Conservation (phyloP, 2,113 vertebrate species). For the Campylomormyrus numenius region DNA sequence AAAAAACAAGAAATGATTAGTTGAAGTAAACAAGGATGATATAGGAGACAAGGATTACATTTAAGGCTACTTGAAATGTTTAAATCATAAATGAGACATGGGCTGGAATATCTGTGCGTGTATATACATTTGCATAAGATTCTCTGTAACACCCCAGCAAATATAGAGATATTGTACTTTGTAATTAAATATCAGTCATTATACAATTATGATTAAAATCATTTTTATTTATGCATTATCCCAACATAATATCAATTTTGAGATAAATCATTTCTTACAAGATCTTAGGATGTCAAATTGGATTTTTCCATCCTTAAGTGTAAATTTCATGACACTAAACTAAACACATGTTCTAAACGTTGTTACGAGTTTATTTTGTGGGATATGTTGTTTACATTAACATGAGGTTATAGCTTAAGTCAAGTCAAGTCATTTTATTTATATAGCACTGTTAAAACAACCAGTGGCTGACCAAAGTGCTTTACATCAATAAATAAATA, state of each 20-base stretch:
- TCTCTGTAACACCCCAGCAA: neutral
- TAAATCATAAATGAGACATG: neutral
- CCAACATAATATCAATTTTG: neutral
- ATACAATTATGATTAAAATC: neutral
- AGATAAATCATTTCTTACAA: neutral
- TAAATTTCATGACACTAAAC: neutral
- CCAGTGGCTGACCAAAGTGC: too few relatives aligned
- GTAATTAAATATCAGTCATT: neutral
- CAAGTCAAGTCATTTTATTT: too few relatives aligned
- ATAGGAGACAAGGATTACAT: neutral
- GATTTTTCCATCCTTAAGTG: neutral
- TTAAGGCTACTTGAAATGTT: neutral
- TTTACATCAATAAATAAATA: neutral
- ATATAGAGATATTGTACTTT: neutral
- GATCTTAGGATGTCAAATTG: neutral
- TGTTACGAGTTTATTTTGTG: neutral
- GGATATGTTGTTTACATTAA: neutral
- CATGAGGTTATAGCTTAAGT: neutral
- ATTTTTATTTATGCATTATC: neutral
- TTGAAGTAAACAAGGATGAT: neutral
- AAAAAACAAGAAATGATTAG: neutral
- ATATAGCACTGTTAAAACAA: too few relatives aligned
- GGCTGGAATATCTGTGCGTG: neutral
- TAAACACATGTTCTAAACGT: neutral
- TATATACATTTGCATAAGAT: conserved; percentile 9